Conservation (phyloP, 2,888 invertebrate species). For the Temnothorax unifasciatus region DNA sequence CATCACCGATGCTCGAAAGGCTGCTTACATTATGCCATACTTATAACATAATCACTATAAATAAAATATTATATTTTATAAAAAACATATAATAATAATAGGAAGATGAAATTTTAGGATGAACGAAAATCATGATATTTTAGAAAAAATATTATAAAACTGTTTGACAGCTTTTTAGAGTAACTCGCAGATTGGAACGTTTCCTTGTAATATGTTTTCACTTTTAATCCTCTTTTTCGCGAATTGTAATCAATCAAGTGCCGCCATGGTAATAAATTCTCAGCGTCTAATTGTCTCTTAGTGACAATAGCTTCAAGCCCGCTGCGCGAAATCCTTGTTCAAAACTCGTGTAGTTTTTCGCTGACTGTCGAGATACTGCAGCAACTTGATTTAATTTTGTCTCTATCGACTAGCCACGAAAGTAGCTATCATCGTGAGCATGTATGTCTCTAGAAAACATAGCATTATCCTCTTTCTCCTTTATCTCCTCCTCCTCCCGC, state of each 20-base stretch:
- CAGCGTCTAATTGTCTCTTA: constrained; percentile 36
- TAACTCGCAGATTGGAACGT: not conserved
- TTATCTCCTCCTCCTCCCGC: not conserved
- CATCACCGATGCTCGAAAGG: not conserved
- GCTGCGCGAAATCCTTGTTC: not conserved
- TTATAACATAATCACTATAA: not conserved
- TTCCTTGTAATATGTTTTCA: constrained; percentile 2
- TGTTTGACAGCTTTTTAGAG: not conserved
- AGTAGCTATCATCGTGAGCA: not conserved
- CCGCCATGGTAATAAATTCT: constrained; percentile 28
- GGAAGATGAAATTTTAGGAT: not conserved
- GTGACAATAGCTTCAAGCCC: constrained; percentile 5
- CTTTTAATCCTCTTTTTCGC: not conserved
- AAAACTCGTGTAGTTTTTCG: constrained; percentile 27
- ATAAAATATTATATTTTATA: not conserved
- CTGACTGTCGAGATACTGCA: constrained; percentile 15
- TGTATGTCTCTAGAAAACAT: not conserved
- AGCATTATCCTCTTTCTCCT: not conserved
- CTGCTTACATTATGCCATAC: not conserved
- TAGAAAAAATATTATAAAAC: not conserved
- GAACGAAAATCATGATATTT: not conserved
- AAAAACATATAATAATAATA: not conserved
- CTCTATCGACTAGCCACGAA: constrained; percentile 22
- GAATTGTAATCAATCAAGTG: constrained; percentile 32
- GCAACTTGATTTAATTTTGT: constrained; percentile 42